Base-by-base conservation (phyloP, 1,140 invertebrate genomes). In the Anastatus disparis region DNA sequence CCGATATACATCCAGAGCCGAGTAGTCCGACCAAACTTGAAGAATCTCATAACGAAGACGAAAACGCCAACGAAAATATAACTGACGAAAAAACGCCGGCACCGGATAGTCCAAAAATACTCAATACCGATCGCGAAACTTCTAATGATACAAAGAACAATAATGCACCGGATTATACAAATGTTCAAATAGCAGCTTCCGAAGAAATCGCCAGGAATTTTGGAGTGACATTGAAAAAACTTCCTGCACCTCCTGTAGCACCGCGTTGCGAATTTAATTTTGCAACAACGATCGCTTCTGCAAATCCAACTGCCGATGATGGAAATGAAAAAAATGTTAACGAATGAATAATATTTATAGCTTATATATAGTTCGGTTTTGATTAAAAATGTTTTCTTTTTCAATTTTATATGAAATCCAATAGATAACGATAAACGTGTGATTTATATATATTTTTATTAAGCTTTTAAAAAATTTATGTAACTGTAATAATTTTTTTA, bases 151-250 rank as follows among this genome's bases (percentile, higher is more conserved):
- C n/a, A n/a, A 67, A 65, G 1, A 70, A 61, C 3, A n/a, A n/a
- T n/a, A 74, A 74, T 53, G 42, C 44, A 1, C 77, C 80, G 6
- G 81, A 84, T 31, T 85, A 85, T 24, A 81, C 84, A 77, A 85
- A 84, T 68, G 66, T 85, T 22, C 64, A 65, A 2, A 35, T 75
- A 6, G 69, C 73, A 20, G 74, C 71, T 2, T 73, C 65, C 9
- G 61, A 76, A 38, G 66, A 80, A 20, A 76, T 72, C 24, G 70
- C 73, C 26, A 74, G 70, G 42, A 63, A 76, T 26, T 63, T 76
- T 26, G 78, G 76, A 3, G 72, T 67, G n/a, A 64, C 77, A 15
- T 68, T 74, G 44, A 82, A 82, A 56, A 82, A 81, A 63, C 40
- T 70, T 38, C 77, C 79, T 13, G 82, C 76, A 2, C 82, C 83